Evolutionary conservation across 2,113 vertebrate species (phyloP).

Genomic region (Cephalopholis sonnerati): DNA sequence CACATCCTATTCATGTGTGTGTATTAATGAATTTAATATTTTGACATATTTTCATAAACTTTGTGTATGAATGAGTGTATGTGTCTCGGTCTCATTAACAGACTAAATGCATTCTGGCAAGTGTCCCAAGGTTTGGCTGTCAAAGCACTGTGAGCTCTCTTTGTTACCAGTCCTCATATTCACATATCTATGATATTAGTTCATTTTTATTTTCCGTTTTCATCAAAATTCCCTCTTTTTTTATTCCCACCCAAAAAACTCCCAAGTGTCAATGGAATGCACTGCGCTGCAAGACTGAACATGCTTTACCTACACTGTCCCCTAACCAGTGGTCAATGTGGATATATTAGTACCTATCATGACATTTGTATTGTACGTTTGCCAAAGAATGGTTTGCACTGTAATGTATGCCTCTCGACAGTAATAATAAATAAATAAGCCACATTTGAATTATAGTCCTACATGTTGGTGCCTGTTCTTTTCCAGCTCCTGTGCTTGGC

Average conservation of each 20-base stretch:
- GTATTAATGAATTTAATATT: slow-evolving; percentile 16
- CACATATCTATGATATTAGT: slow-evolving; percentile 34
- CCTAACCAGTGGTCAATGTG: slow-evolving; percentile 66
- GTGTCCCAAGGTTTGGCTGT: slow-evolving; percentile 41
- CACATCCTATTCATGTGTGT: slow-evolving; percentile 4
- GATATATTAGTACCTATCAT: slow-evolving; percentile 71
- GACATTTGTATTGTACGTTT: slow-evolving; percentile 85
- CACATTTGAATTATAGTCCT: slow-evolving; percentile 71
- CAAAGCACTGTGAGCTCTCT: slow-evolving; percentile 61
- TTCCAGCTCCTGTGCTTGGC: not conserved
- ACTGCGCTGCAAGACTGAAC: slow-evolving; percentile 80
- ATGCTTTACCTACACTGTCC: slow-evolving; percentile 74
- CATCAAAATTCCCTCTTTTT: slow-evolving; percentile 13
- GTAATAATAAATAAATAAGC: slow-evolving; percentile 81
- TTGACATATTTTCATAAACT: slow-evolving; percentile 24
- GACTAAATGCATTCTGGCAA: slow-evolving; percentile 36
- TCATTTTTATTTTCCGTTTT: slow-evolving; percentile 34
- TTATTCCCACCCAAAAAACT: slow-evolving; percentile 43
- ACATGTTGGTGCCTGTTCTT: slow-evolving; percentile 47
- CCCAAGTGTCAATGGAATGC: slow-evolving; percentile 75
- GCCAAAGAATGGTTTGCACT: slow-evolving; percentile 90
- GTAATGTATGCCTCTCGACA: slow-evolving; percentile 85
- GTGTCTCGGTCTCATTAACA: slow-evolving; percentile 24
- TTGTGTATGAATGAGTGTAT: slow-evolving; percentile 35
- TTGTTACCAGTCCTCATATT: slow-evolving; percentile 37